These are phyloP conservation scores for Clytia hemisphaerica DNA, from an alignment of 30 jellyfish, hydroid and myxozoan species.

Conservation along the genomic window DNA sequence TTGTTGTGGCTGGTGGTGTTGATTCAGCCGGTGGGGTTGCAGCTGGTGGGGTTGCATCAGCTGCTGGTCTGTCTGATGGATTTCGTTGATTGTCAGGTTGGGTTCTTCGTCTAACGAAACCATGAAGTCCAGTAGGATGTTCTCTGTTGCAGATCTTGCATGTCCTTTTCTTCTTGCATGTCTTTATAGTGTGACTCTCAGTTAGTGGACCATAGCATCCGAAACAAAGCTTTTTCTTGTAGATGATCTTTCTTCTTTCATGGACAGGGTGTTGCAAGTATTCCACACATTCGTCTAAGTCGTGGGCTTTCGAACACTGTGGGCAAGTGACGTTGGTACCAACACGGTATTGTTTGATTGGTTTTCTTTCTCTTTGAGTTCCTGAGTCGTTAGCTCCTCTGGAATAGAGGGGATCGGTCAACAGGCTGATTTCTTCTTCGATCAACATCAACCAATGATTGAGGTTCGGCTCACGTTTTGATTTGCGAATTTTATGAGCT, in stretches of 20 bases:
- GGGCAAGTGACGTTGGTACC: constrained; percentile 2
- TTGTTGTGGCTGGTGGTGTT: no score
- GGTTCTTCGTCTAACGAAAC: not conserved
- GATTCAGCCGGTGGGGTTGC: not conserved
- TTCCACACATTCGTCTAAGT: constrained; percentile 8
- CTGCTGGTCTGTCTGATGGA: not conserved
- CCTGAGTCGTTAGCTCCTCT: constrained; percentile 11
- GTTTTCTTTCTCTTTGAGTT: not conserved
- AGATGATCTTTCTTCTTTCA: not conserved
- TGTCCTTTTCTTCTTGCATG: constrained; percentile 13
- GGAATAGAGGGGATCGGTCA: constrained; percentile 22
- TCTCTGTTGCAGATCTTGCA: constrained; percentile 7
- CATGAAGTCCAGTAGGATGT: constrained; percentile 39
- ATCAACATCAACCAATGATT: not conserved
- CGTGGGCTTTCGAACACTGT: constrained; percentile 4
- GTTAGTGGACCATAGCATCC: constrained; percentile 4
- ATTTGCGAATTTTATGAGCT: not conserved
- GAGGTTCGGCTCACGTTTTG: not conserved
- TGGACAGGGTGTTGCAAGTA: constrained; percentile 3
- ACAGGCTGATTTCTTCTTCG: constrained; percentile 24
- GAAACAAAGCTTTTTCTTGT: constrained; percentile 4
- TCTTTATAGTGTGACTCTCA: constrained; percentile 9
- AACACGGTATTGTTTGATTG: not conserved
- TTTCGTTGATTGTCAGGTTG: not conserved
- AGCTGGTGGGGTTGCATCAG: not conserved